phyloP scores from a whole-genome alignment of 2,797 vertebrate species.

The Sciurus carolinensis region DNA sequence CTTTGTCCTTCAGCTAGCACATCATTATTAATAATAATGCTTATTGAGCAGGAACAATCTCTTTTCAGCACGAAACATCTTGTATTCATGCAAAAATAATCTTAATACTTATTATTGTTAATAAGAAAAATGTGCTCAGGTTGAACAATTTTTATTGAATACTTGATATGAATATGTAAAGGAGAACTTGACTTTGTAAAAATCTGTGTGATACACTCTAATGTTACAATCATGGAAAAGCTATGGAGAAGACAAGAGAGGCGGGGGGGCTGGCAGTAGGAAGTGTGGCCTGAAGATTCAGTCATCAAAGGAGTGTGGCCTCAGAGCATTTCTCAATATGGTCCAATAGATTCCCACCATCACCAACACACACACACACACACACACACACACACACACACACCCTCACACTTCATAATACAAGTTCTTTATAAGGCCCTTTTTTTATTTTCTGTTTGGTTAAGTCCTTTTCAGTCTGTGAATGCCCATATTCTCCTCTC shows the following conservation, averaged over 20 bases:
- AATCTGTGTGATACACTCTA: not conserved
- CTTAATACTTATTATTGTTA: conserved; percentile 79
- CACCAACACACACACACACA: not conserved
- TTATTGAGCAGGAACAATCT: conserved; percentile 81
- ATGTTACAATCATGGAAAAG: not conserved
- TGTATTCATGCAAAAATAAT: conserved; percentile 80
- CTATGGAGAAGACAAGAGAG: not conserved
- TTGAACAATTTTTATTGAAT: conserved; percentile 76
- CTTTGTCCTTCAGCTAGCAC: conserved; percentile 78
- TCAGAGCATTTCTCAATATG: not conserved
- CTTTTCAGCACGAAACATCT: conserved; percentile 76
- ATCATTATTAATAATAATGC: conserved; percentile 80
- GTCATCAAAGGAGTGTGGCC: not conserved
- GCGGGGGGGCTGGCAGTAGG: not conserved
- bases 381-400: not conserved
- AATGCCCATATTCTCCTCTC: conserved; percentile 2
- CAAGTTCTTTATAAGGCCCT: not conserved
- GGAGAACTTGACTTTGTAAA: conserved; percentile 71
- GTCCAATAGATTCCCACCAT: not conserved
- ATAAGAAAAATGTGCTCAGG: conserved; percentile 78
- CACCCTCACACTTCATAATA: not conserved
- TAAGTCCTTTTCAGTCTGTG: not conserved
- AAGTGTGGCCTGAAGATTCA: not conserved
- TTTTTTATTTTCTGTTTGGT: not conserved
- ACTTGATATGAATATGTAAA: conserved; percentile 61